These are phyloP conservation scores for Passer montanus DNA, from an alignment of 2,113 vertebrate species.

Conservation along the genomic window DNA sequence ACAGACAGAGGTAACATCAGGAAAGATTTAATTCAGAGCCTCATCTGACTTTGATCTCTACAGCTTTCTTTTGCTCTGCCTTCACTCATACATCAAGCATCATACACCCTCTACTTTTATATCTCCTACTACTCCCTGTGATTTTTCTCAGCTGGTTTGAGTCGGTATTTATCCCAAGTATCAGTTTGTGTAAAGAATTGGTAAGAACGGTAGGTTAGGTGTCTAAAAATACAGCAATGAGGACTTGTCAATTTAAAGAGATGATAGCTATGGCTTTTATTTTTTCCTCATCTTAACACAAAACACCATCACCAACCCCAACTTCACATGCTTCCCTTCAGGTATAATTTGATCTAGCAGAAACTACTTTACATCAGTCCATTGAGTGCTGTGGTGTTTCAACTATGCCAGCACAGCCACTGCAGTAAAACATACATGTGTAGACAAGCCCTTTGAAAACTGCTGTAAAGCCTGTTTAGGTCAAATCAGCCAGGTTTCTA, in stretches of 20 bases:
- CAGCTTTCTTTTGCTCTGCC: neutral
- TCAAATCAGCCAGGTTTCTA: conserved; percentile 48
- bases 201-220: neutral
- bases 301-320: neutral
- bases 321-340: neutral
- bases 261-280: neutral
- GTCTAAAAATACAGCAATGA: neutral
- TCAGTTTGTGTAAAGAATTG: neutral
- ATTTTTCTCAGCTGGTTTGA: neutral
- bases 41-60: neutral
- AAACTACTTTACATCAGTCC: neutral
- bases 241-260: neutral
- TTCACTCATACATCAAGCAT: neutral
- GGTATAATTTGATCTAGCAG: neutral
- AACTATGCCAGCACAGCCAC: conserved; percentile 17
- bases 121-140: neutral
- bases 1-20: neutral
- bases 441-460: conserved; percentile 41
- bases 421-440: conserved; percentile 26
- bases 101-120: neutral
- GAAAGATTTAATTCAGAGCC: neutral
- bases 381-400: conserved; percentile 7
- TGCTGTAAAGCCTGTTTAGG: conserved; percentile 45
- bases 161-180: neutral
- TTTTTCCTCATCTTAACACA: neutral